Conservation (phyloP, 2,888 invertebrate species). For the Ophion obscuratus region DNA sequence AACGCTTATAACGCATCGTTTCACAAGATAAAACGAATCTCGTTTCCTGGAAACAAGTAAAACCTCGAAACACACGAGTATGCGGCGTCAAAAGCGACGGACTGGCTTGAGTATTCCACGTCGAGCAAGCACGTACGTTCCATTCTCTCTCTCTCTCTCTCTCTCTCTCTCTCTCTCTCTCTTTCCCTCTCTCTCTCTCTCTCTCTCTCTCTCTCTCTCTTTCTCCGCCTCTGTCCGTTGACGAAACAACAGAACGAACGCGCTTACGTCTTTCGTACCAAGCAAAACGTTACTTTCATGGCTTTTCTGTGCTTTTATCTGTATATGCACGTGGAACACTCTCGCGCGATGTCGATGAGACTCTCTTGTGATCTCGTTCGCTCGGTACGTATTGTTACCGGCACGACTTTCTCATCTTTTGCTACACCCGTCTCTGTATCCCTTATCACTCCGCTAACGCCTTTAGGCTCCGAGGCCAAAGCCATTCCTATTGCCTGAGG, state of each 20-base stretch:
- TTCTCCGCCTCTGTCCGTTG: background rate
- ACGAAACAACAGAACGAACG: conserved; percentile 49
- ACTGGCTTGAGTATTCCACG: conserved; percentile 31
- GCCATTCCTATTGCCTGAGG: conserved; percentile 27
- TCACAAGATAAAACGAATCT: conserved; percentile 60
- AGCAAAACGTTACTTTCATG: conserved; percentile 15
- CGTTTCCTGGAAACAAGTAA: conserved; percentile 57
- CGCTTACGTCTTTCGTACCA: conserved; percentile 47
- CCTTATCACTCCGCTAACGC: conserved; percentile 30
- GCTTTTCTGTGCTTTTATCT: conserved; percentile 8
- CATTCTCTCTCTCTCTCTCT: conserved; percentile 3
- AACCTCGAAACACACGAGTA: conserved; percentile 25
- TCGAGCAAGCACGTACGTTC: conserved; percentile 52
- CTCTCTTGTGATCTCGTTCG: conserved; percentile 42
- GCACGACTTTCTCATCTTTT: conserved; percentile 26
- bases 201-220: background rate
- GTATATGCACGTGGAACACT: no score
- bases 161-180: background rate
- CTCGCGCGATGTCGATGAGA: background rate
- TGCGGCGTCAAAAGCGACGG: conserved; percentile 7
- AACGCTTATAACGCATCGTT: conserved; percentile 28
- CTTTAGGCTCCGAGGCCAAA: conserved; percentile 27
- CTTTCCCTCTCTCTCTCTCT: background rate
- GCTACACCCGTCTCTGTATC: conserved; percentile 17
- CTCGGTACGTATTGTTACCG: conserved; percentile 43